These are phyloP conservation scores for Papilio aristodemus DNA, from an alignment of 1,140 invertebrate species.

Conservation along the genomic window DNA sequence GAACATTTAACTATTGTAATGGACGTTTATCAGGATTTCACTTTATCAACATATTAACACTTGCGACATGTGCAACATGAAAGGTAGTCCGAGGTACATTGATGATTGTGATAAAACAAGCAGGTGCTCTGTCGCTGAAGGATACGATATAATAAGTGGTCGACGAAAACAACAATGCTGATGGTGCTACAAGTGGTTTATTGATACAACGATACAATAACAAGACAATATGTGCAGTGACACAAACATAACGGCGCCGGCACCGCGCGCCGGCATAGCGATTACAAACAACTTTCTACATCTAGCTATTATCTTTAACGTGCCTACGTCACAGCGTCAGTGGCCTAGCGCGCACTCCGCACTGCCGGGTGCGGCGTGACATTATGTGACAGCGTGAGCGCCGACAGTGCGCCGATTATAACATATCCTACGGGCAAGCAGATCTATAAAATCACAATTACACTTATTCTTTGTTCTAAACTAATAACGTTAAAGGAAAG, in stretches of 20 bases:
- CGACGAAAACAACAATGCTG: conserved; percentile 38
- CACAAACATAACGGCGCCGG: not conserved
- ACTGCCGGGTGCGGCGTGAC: no score
- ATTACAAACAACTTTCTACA: not conserved
- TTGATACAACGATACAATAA: conserved; percentile 42
- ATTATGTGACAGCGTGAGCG: not conserved
- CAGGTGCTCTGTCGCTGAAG: no score
- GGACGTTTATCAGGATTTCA: no score
- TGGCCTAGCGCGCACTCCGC: no score
- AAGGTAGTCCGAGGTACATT: no score
- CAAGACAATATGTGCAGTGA: conserved; percentile 4
- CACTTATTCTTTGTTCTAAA: not conserved
- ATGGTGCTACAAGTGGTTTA: conserved; percentile 44
- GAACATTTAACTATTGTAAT: no score
- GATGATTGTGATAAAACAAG: no score
- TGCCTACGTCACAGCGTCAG: not conserved
- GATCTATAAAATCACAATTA: conserved; percentile 21
- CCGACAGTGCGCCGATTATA: not conserved
- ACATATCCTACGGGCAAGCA: not conserved
- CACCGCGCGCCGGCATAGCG: not conserved
- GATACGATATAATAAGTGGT: conserved; percentile 13
- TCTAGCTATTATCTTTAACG: not conserved
- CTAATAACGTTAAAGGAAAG: not conserved
- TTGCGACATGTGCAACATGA: no score
- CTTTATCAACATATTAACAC: no score